Conservation (phyloP, 2,888 invertebrate species). For the Cataglyphis altisquamis region DNA sequence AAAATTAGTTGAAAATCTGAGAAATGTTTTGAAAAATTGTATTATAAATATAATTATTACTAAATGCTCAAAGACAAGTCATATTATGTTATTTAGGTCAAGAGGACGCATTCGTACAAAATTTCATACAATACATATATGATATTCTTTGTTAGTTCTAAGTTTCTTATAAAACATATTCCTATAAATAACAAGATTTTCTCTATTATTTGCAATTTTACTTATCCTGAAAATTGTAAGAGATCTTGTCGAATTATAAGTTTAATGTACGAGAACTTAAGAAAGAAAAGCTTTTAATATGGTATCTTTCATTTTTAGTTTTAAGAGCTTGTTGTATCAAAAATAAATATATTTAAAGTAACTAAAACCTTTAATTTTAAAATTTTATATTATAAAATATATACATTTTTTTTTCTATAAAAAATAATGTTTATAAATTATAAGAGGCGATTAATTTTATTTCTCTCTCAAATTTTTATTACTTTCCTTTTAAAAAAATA, state of each 20-base stretch:
- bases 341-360: not conserved
- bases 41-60: not conserved
- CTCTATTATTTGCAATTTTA: conserved; percentile 9
- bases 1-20: not conserved
- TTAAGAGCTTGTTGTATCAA: not conserved
- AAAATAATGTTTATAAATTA: not conserved
- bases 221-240: not conserved
- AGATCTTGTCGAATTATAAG: not conserved
- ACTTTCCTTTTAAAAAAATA: not conserved
- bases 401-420: not conserved
- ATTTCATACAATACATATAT: not conserved
- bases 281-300: not conserved
- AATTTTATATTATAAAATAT: not conserved
- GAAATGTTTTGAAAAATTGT: not conserved
- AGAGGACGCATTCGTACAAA: not conserved
- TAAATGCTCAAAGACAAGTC: conserved; percentile 6
- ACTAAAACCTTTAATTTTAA: not conserved
- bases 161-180: conserved; percentile 5
- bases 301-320: not conserved
- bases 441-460: not conserved
- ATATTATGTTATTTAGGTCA: not conserved
- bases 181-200: not conserved
- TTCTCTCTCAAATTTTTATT: not conserved
- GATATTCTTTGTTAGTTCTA: not conserved
- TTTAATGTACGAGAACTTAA: not conserved